A percentile compares a stretch with the other conserved stretches of the same genome.
Evolutionary conservation across 2,888 invertebrate genomes (phyloP).

Genomic region (Strigamia crassipes): DNA sequence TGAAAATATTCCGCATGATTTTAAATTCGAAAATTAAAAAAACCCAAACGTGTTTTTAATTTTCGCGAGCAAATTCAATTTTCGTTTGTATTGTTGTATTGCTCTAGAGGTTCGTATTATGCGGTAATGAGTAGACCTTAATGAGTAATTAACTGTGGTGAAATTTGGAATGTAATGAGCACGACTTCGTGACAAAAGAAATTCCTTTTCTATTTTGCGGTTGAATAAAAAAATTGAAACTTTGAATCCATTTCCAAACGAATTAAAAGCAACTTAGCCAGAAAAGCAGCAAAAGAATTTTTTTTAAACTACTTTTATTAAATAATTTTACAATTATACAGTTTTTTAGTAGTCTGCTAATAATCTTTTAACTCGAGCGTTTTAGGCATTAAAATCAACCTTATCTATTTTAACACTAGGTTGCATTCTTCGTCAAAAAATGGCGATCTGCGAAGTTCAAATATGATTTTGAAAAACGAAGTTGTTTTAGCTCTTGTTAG

Average conservation of each 20-base stretch:
- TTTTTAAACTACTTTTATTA: no score
- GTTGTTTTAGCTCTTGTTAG: background rate
- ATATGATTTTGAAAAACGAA: background rate
- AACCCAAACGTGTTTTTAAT: no score
- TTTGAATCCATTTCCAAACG: background rate
- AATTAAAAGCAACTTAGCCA: no score
- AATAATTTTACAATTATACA: no score
- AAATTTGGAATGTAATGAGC: background rate
- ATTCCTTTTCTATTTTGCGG: background rate
- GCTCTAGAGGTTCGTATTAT: background rate
- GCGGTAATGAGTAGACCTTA: background rate
- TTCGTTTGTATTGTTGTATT: background rate
- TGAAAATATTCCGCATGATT: no score
- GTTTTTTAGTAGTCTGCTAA: background rate
- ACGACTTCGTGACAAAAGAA: background rate
- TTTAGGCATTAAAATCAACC: background rate
- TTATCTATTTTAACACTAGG: background rate
- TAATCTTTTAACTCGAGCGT: background rate
- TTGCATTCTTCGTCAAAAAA: background rate
- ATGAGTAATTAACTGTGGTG: background rate
- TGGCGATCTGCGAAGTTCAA: conserved; percentile 10
- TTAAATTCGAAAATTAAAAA: no score
- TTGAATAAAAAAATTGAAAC: background rate
- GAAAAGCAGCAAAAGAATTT: no score
- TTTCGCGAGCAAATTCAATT: no score